A percentile compares a stretch with the other conserved stretches of the same genome.
Evolutionary conservation across 92 coral and sea anemone genomes (phyloP).

Genomic region (Porites rus): DNA sequence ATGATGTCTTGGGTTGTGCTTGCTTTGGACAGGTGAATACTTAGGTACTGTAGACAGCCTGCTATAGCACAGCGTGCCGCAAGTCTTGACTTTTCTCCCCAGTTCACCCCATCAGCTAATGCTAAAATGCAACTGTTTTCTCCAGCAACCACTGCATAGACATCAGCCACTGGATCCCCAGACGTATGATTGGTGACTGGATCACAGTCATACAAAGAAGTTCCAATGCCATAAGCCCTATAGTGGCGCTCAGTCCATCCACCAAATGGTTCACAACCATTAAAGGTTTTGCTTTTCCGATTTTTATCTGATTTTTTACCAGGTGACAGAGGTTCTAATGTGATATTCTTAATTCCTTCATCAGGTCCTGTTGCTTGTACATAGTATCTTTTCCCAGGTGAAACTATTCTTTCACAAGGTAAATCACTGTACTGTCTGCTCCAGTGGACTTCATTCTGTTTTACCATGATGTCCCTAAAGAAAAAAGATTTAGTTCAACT

Average conservation of each 20-base stretch:
- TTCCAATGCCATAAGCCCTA: constrained; percentile 89
- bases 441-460: constrained; percentile 73
- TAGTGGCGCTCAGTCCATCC: constrained; percentile 84
- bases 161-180: constrained; percentile 98
- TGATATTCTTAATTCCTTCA: constrained; percentile 79
- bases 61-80: constrained; percentile 98
- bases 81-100: constrained; percentile 96
- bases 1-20: constrained; percentile 83
- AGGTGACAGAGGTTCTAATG: constrained; percentile 31
- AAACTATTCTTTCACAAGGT: constrained; percentile 72
- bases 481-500: not conserved
- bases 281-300: constrained; percentile 19
- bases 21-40: constrained; percentile 70
- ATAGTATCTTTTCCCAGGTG: constrained; percentile 61
- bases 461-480: constrained; percentile 72
- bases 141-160: constrained; percentile 92
- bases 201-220: constrained; percentile 88
- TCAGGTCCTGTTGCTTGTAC: constrained; percentile 96
- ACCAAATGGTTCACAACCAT: constrained; percentile 57
- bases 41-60: constrained; percentile 87
- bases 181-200: constrained; percentile 68
- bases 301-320: constrained; percentile 43
- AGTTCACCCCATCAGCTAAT: constrained; percentile 96
- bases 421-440: constrained; percentile 61
- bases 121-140: constrained; percentile 91